Percentiles rank a stretch among this genome's conserved stretches.
Conservation (phyloP, 2,888 invertebrate genomes). For the Eilema sororculum region DNA sequence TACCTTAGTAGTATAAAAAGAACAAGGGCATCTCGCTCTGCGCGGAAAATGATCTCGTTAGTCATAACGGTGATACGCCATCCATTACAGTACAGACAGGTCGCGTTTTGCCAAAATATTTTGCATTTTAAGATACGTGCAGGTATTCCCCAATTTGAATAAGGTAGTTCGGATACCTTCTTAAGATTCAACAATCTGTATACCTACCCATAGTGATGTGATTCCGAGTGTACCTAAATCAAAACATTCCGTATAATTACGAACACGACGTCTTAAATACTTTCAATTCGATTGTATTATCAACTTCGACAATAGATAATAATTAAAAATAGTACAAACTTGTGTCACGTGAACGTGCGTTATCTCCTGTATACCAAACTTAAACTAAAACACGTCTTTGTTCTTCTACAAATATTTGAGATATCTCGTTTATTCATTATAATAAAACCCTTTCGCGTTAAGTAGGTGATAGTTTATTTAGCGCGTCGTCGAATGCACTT, state of each 20-base stretch:
- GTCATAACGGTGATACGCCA: too few species aligned
- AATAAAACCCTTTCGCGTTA: slow-evolving; percentile 2
- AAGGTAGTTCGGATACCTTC: neutral
- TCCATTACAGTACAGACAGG: too few species aligned
- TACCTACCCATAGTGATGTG: neutral
- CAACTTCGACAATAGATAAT: neutral
- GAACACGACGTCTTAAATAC: neutral
- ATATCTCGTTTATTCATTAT: neutral
- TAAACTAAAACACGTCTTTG: neutral
- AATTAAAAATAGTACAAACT: slow-evolving; percentile 7
- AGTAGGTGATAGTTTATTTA: slow-evolving; percentile 17
- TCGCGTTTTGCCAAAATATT: too few species aligned
- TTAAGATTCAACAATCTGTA: neutral
- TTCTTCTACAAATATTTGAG: neutral
- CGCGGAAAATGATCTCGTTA: too few species aligned
- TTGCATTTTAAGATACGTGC: too few species aligned
- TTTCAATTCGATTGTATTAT: neutral
- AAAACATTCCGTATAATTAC: neutral
- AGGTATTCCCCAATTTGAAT: neutral
- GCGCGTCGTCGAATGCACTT: slow-evolving; percentile 44
- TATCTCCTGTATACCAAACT: slow-evolving; percentile 5
- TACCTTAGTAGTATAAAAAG: neutral
- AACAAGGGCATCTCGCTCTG: too few species aligned
- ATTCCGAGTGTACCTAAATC: neutral
- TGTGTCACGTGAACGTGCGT: neutral